phyloP scores from a whole-genome alignment of 2,888 invertebrate species.

The Melanostoma mellinum region DNA sequence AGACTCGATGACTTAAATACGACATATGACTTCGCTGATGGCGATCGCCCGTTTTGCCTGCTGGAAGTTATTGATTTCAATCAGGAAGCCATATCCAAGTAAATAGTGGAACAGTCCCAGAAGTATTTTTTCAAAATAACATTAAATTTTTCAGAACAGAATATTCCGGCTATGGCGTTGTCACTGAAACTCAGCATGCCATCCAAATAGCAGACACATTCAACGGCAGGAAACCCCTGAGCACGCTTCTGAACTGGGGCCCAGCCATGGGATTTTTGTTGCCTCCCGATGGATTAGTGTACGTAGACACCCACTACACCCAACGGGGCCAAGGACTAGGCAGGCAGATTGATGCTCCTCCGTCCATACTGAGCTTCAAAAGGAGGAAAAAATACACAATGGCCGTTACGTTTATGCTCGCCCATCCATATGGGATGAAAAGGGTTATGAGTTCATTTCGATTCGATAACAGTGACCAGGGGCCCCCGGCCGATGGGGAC shows the following conservation, averaged over 20 bases:
- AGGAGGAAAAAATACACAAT: slow-evolving; percentile 80
- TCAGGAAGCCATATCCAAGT: slow-evolving; percentile 76
- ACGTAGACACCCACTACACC: slow-evolving; percentile 94
- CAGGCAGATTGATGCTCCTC: slow-evolving; percentile 76
- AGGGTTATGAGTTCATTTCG: slow-evolving; percentile 91
- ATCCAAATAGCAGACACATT: slow-evolving; percentile 74
- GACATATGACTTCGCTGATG: slow-evolving; percentile 82
- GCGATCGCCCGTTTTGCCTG: slow-evolving; percentile 83
- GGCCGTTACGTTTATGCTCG: slow-evolving; percentile 86
- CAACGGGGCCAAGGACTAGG: slow-evolving; percentile 87
- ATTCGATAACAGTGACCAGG: slow-evolving; percentile 83
- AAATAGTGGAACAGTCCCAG: slow-evolving; percentile 37
- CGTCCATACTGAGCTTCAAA: slow-evolving; percentile 80
- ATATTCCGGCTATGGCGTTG: slow-evolving; percentile 84
- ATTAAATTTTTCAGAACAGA: slow-evolving; percentile 79
- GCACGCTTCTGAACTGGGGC: slow-evolving; percentile 83
- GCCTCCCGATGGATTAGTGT: slow-evolving; percentile 85
- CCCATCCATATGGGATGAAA: slow-evolving; percentile 89
- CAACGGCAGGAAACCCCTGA: slow-evolving; percentile 83
- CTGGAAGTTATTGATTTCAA: slow-evolving; percentile 84
- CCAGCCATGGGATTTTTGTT: slow-evolving; percentile 86
- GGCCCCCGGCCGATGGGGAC: slow-evolving; percentile 83
- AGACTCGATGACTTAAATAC: slow-evolving; percentile 82
- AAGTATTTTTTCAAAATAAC: background rate
- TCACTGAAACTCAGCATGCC: slow-evolving; percentile 86